Evolutionary conservation across 2,797 vertebrate species (phyloP).

Genomic region (Holocentrus rufus): DNA sequence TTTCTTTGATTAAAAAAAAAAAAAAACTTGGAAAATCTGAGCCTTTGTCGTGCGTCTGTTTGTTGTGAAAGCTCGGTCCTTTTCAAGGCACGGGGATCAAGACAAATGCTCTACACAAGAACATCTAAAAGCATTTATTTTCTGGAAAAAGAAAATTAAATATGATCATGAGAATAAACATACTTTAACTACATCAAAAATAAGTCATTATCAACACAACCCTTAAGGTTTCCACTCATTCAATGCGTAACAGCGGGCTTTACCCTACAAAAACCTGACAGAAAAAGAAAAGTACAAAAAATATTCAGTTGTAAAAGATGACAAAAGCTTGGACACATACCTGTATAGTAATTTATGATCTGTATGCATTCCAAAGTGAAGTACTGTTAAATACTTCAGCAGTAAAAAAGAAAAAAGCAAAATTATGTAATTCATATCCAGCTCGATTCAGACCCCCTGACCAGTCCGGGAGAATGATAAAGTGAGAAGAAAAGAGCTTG

Average conservation of each 20-base stretch:
- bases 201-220: slow-evolving; percentile 43
- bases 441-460: slow-evolving; percentile 27
- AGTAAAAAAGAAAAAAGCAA: slow-evolving; percentile 39
- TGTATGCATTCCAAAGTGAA: slow-evolving; percentile 55
- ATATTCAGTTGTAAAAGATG: slow-evolving; percentile 55
- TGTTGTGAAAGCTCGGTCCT: slow-evolving; percentile 10
- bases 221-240: slow-evolving; percentile 41
- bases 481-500: slow-evolving; percentile 12
- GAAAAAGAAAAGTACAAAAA: slow-evolving; percentile 56
- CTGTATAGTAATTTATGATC: slow-evolving; percentile 51
- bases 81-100: slow-evolving; percentile 8
- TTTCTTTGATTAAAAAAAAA: slow-evolving; percentile 85
- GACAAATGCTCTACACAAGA: slow-evolving; percentile 53
- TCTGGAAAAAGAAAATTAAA: slow-evolving; percentile 87
- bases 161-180: slow-evolving; percentile 85
- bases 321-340: slow-evolving; percentile 53
- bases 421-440: slow-evolving; percentile 19
- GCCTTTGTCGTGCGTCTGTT: slow-evolving; percentile 14
- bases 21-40: slow-evolving; percentile 53
- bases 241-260: slow-evolving; percentile 39
- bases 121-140: slow-evolving; percentile 93
- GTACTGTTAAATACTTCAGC: slow-evolving; percentile 24
- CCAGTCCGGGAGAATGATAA: slow-evolving; percentile 9
- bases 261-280: slow-evolving; percentile 31
- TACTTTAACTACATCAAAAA: slow-evolving; percentile 86